Percentiles rank a stretch among this genome's conserved stretches.
Conservation (phyloP, 2,888 invertebrate species). For the Amorpha juglandis region DNA sequence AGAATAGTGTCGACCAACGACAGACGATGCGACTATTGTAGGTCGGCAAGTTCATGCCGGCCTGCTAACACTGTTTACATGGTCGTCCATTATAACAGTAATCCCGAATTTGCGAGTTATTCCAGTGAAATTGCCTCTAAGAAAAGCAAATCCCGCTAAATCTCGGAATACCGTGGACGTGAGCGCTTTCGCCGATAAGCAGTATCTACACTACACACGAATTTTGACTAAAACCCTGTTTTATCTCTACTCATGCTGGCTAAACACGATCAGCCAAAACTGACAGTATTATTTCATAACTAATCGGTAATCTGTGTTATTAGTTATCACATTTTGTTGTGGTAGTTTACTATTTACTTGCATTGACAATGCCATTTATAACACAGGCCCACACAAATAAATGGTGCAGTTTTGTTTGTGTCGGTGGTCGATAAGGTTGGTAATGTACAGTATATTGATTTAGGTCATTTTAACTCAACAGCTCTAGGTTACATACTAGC, state of each 20-base stretch:
- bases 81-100: slow-evolving; percentile 1
- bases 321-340: too few relatives aligned
- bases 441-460: too few relatives aligned
- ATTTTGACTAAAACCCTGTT: background rate
- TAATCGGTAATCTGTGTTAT: background rate
- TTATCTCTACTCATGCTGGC: background rate
- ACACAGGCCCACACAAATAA: too few relatives aligned
- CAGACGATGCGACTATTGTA: too few relatives aligned
- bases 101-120: slow-evolving; percentile 3
- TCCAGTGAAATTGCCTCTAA: background rate
- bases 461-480: too few relatives aligned
- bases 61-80: background rate
- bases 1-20: too few relatives aligned
- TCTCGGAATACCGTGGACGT: slow-evolving; percentile 5
- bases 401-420: too few relatives aligned
- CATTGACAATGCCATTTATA: too few relatives aligned
- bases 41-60: too few relatives aligned
- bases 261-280: background rate
- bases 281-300: background rate
- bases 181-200: slow-evolving; percentile 12
- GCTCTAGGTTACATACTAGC: too few relatives aligned
- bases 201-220: background rate
- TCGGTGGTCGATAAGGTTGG: too few relatives aligned
- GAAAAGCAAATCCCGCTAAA: slow-evolving; percentile 5
- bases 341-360: too few relatives aligned